Evolutionary conservation across 2,113 vertebrate species (phyloP).

Genomic region (Pyxicephalus adspersus): DNA sequence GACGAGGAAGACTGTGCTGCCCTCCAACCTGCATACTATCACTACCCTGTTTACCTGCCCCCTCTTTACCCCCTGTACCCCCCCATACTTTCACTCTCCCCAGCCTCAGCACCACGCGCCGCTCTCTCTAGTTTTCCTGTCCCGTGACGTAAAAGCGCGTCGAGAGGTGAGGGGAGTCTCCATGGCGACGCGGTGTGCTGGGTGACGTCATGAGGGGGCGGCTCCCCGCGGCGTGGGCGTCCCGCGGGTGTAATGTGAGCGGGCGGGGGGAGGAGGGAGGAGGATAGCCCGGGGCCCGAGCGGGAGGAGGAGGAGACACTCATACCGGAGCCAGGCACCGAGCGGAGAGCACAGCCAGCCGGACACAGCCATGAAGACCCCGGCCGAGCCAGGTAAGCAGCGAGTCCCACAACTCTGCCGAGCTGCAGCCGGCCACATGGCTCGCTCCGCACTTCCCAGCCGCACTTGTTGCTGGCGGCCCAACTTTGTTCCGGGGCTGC

Average conservation of each 20-base stretch:
- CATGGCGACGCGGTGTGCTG: constrained; percentile 73
- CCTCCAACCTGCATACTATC: not conserved
- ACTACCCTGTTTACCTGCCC: not conserved
- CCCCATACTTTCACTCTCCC: constrained; percentile 10
- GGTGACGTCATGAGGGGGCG: constrained; percentile 67
- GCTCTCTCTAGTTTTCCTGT: constrained; percentile 38
- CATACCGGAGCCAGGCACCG: constrained; percentile 69
- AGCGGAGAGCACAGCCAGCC: constrained; percentile 56
- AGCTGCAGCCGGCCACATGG: constrained; percentile 13
- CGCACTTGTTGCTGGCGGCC: not conserved
- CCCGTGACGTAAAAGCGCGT: constrained; percentile 25
- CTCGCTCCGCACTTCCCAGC: not conserved
- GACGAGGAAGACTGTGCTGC: too few relatives aligned
- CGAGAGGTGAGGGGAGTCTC: constrained; percentile 66
- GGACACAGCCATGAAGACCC: constrained; percentile 72
- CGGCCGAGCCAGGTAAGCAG: constrained; percentile 70
- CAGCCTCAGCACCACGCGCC: not conserved
- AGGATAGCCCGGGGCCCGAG: constrained; percentile 66
- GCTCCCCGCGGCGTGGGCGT: constrained; percentile 69
- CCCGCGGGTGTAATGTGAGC: constrained; percentile 74
- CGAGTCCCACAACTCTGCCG: constrained; percentile 14
- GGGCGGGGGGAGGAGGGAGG: constrained; percentile 66
- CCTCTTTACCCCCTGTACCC: not conserved
- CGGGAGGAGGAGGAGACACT: constrained; percentile 60
- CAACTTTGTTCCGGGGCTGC: not conserved